Base-by-base conservation (phyloP, 2,888 invertebrate species). In the Watsonalla cultraria region DNA sequence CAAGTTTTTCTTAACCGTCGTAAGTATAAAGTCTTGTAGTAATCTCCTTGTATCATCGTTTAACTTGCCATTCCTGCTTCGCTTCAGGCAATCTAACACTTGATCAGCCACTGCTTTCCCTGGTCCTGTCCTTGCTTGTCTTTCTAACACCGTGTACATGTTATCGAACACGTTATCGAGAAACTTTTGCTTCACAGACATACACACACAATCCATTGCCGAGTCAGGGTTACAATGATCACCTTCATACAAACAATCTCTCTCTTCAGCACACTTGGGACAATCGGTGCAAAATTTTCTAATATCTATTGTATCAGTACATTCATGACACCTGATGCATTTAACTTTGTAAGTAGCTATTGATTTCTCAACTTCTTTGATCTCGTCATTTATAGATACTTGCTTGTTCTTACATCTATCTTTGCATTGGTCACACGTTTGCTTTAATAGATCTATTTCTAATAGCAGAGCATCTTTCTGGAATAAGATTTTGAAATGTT, bases 131-230 rank as follows among this genome's bases (percentile, higher is more conserved):
- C 77, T 76, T 4, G 68, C 62, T 62, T 86, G 70, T 54, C 72
- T 80, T 52, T 82, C 86, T 46, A 90, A 64, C 6, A 86, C 76
- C 0, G 82, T 83, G 54, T 84, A 84, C 90, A 90, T 90, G 54
- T 90, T 89, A 51, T 89, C 89, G 53, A 90, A 86, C 0, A 90
- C 83, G 58, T 90, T 90, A 55, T 84, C 82, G 15, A 90, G 60
- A 52, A 90, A 86, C 55, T 78, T 86, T 11, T 79, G 68, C 61
- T 90, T 90, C 0, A 84, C 74, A 33, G 54, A 68, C 70, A 76
- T 77, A 56, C 90, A 90, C 2, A 89, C 76, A 58, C 90, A 90
- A 50, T 81, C 83, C 61, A 67, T 66, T 0, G 66, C 51, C n/a
- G 64, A 65, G 57, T 87, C 83, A 0, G 56, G 53, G 7, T 7